A percentile compares a stretch with the other conserved stretches of the same genome.
Conservation (phyloP, 2,888 invertebrate genomes). For the Lottia scabra region DNA sequence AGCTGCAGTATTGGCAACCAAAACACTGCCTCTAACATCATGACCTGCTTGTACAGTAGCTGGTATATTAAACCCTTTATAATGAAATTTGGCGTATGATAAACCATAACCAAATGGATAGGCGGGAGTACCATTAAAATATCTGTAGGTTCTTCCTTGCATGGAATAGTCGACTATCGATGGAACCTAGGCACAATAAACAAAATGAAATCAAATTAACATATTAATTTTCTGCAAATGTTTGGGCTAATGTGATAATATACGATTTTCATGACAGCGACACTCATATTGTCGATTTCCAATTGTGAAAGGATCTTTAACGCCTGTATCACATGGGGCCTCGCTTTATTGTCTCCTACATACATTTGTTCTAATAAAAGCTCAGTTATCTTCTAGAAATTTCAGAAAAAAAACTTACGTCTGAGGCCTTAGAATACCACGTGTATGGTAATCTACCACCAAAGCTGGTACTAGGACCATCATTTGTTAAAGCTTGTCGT, state of each 20-base stretch:
- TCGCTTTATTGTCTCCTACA: too few species aligned
- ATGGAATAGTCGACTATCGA: constrained; percentile 52
- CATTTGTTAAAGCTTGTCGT: constrained; percentile 43
- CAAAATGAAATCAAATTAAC: background rate
- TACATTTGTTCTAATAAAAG: too few species aligned
- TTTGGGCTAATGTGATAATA: too few species aligned
- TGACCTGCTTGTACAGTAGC: background rate
- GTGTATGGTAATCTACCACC: constrained; percentile 63
- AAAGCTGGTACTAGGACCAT: constrained; percentile 45
- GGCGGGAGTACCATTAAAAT: constrained; percentile 47
- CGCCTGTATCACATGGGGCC: too few species aligned
- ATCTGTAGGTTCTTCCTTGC: constrained; percentile 62
- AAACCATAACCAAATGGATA: constrained; percentile 58
- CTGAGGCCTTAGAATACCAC: constrained; percentile 46
- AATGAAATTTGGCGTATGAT: constrained; percentile 46
- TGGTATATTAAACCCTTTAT: constrained; percentile 12
- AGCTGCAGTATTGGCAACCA: constrained; percentile 20
- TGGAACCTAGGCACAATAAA: constrained; percentile 40
- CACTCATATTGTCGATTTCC: too few species aligned
- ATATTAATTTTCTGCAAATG: too few species aligned
- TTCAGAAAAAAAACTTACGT: background rate
- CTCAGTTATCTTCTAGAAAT: too few species aligned
- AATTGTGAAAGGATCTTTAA: too few species aligned
- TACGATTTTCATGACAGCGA: too few species aligned
- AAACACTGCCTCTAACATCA: constrained; percentile 9